Evolutionary conservation across 2,888 invertebrate genomes (phyloP), one percentile per base, ranked within the genome.

Genomic region (Folsomia candida): DNA sequence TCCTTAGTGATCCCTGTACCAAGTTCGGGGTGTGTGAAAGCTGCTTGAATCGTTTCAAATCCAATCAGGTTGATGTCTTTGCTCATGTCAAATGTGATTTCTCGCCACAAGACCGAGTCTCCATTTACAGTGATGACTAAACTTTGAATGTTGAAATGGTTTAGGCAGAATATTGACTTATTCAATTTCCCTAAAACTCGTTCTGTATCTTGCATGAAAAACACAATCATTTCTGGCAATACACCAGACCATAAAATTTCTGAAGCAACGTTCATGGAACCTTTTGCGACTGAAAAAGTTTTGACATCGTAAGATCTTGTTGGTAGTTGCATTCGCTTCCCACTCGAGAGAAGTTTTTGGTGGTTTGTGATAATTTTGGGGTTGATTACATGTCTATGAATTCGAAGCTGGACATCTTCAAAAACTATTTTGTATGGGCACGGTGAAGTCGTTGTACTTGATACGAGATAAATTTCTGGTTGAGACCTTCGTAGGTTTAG

Each of bases 301-400:
- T 51, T 64, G 4, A 64, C 22, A 18, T 64, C 64, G 24, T 64
- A 25, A 4, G 51, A 2, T 4, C 24, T 3, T 2, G 24, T 6
- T 20, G 64, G 64, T 18, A 6, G 47, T n/a, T 51, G 47, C n/a
- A 47, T 47, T 6, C 62, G 62, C n/a, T 64, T 64, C 2, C 64
- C 64, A 22, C 2, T 20, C 1, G 64, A 37, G 2, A 24, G 25
- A 2, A 64, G 37, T 24, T 47, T 64, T 3, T 64, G 64, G 25
- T 37, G 51, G 20, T 64, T 11, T 14, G 51, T 25, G 11, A 47
- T 6, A 18, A 64, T 51, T 3, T 14, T n/a, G 37, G 64, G 64
- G 25, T 64, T 37, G 9, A 64, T 25, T 37, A 51, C 14, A 37
- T 24, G 24, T 9, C 51, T 37, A 47, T 47, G 29, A 28, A n/a